Conservation (phyloP, 1,140 invertebrate species). For the Trachymyrmex septentrionalis region DNA sequence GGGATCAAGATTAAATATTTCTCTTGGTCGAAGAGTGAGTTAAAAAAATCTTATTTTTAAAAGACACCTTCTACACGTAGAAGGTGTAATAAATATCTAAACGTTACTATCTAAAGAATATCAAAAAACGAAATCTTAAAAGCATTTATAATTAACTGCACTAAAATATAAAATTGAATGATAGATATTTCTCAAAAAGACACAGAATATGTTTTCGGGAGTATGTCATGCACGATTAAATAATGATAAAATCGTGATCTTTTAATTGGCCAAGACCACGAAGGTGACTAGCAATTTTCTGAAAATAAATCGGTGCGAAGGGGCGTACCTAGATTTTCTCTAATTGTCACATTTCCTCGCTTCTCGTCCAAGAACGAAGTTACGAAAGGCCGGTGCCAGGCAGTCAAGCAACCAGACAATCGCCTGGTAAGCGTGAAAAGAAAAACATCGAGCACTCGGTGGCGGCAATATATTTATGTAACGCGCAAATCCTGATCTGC, state of each 20-base stretch:
- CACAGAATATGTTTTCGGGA: not conserved
- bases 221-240: not conserved
- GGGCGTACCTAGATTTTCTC: not conserved
- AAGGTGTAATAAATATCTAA: not conserved
- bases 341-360: slow-evolving; percentile 41
- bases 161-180: not conserved
- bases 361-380: slow-evolving; percentile 24
- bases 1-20: not conserved
- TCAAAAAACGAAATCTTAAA: not conserved
- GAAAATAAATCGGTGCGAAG: slow-evolving; percentile 10
- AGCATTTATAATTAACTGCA: not conserved
- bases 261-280: not conserved
- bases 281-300: not conserved
- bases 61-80: too few relatives aligned
- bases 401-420: slow-evolving; percentile 41
- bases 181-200: not conserved
- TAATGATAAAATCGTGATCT: not conserved
- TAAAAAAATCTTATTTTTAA: not conserved
- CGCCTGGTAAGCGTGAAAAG: slow-evolving; percentile 54
- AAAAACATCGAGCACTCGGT: slow-evolving; percentile 38
- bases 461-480: slow-evolving; percentile 69
- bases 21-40: not conserved
- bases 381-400: not conserved
- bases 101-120: not conserved
- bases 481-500: slow-evolving; percentile 64